Conservation (phyloP, 2,888 invertebrate species). For the Apotomis capreana region DNA sequence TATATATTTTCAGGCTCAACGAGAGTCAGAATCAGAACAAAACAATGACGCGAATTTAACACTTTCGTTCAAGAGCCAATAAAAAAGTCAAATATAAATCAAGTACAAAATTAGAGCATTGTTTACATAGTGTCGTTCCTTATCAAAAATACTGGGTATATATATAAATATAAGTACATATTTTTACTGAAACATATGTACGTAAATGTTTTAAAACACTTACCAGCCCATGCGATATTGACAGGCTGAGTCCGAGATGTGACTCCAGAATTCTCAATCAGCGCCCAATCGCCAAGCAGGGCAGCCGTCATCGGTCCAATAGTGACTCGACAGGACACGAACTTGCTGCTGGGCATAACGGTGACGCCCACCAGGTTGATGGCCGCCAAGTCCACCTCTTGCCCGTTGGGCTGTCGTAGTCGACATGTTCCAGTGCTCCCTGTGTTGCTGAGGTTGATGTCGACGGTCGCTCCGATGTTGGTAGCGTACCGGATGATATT, state of each 20-base stretch:
- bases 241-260: conserved; percentile 31
- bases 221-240: conserved; percentile 37
- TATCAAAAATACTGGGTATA: too few species aligned
- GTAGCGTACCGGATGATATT: conserved; percentile 25
- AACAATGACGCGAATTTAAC: too few species aligned
- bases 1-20: too few species aligned
- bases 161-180: too few species aligned
- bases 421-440: conserved; percentile 29
- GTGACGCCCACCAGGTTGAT: conserved; percentile 32
- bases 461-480: conserved; percentile 33
- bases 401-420: conserved; percentile 23
- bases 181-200: too few species aligned
- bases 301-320: conserved; percentile 39
- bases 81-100: too few species aligned
- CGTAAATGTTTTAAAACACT: not conserved
- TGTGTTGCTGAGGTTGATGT: conserved; percentile 36
- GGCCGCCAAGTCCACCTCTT: conserved; percentile 24
- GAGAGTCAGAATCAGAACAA: too few species aligned
- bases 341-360: conserved; percentile 25
- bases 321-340: conserved; percentile 39
- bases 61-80: too few species aligned
- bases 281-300: conserved; percentile 36
- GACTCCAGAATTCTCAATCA: conserved; percentile 26
- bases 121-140: too few species aligned
- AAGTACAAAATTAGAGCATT: too few species aligned